These are phyloP conservation scores for Burhinus oedicnemus DNA, from an alignment of 2,113 vertebrate genomes.

Conservation along the genomic window DNA sequence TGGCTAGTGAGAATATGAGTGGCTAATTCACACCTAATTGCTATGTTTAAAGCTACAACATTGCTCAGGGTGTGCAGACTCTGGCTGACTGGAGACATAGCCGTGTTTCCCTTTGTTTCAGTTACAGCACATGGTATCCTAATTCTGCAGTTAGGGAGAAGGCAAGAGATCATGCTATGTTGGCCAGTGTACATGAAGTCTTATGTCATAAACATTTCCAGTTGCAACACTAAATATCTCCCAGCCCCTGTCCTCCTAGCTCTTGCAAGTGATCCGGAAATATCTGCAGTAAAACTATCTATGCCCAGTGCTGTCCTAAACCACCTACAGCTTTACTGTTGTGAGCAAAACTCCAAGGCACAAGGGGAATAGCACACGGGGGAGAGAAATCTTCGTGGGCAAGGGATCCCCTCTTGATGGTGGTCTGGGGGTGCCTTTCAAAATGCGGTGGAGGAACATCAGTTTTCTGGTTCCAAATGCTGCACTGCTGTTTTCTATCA, in stretches of 20 bases:
- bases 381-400: neutral
- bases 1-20: neutral
- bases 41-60: neutral
- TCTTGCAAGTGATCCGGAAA: neutral
- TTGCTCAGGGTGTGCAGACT: neutral
- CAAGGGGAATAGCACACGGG: neutral
- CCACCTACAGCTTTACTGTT: neutral
- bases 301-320: neutral
- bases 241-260: neutral
- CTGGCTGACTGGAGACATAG: neutral
- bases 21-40: neutral
- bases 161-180: neutral
- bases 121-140: neutral
- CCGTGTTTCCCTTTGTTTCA: neutral
- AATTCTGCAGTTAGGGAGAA: neutral
- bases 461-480: neutral
- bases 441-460: neutral
- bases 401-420: neutral
- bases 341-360: neutral
- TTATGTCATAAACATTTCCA: neutral
- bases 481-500: slow-evolving; percentile 20
- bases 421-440: neutral
- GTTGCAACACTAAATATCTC: neutral
- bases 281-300: neutral
- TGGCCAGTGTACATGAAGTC: neutral